These are phyloP conservation scores for Hirtodrosophila cameraria DNA, from an alignment of 2,888 invertebrate species.

Conservation along the genomic window DNA sequence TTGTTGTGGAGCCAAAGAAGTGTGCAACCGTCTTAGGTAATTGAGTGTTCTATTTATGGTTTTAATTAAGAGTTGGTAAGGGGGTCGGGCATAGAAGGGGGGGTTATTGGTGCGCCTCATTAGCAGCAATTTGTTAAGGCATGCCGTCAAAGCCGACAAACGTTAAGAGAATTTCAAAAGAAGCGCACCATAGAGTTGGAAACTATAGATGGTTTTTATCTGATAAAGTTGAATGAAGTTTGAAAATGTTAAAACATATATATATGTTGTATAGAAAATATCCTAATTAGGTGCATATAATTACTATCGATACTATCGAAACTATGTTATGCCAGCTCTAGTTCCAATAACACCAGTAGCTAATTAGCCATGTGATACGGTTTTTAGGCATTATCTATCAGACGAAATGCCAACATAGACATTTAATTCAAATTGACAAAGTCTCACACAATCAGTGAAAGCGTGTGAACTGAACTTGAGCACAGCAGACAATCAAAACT, in stretches of 20 bases:
- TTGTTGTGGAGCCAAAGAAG: conserved; percentile 20
- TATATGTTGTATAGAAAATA: no score
- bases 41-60: conserved; percentile 57
- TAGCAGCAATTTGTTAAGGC: conserved; percentile 71
- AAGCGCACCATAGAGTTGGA: conserved; percentile 4
- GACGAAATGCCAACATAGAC: conserved; percentile 39
- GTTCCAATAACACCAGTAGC: conserved; percentile 8
- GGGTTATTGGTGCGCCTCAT: conserved; percentile 59
- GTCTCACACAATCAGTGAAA: conserved; percentile 77
- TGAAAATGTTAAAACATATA: no score
- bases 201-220: no score
- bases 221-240: no score
- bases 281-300: no score
- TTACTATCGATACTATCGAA: no score
- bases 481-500: conserved; percentile 32
- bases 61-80: conserved; percentile 53
- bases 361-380: conserved; percentile 57
- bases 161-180: conserved; percentile 13
- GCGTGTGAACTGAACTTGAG: conserved; percentile 84
- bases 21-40: conserved; percentile 47
- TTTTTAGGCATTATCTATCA: conserved; percentile 53
- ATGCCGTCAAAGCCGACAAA: conserved; percentile 46
- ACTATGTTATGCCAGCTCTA: no score
- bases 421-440: conserved; percentile 61
- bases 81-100: not conserved